Evolutionary conservation across 2,797 vertebrate species (phyloP).

Genomic region (Momotus momota): DNA sequence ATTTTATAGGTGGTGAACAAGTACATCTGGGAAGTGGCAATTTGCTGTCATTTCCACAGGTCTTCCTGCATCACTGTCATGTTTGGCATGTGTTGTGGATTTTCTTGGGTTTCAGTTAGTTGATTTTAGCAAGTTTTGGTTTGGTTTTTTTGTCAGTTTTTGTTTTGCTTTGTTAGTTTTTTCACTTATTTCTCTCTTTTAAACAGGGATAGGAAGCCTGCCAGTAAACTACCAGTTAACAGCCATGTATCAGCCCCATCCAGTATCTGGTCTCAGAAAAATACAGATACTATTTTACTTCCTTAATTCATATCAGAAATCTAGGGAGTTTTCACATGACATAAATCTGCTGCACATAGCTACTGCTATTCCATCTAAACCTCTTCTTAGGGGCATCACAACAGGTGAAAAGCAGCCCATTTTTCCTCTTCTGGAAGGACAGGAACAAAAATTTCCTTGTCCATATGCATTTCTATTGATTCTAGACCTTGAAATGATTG

Average conservation of each 20-base stretch:
- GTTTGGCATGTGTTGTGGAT: not conserved
- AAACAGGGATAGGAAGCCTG: not conserved
- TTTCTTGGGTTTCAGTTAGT: too few relatives aligned
- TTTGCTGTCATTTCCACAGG: not conserved
- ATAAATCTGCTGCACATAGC: not conserved
- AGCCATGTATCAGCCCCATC: not conserved
- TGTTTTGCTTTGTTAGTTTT: too few relatives aligned
- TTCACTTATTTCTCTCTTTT: not conserved
- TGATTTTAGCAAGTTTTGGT: not conserved
- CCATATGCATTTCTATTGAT: rapidly evolving
- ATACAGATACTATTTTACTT: not conserved
- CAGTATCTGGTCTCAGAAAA: not conserved
- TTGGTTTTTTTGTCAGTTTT: not conserved
- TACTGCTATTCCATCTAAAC: not conserved
- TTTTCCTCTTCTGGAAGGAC: not conserved
- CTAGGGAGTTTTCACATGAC: not conserved
- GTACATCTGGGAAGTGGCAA: not conserved
- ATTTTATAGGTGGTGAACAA: not conserved
- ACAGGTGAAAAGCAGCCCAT: not conserved
- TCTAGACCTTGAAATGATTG: not conserved
- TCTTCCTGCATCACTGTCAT: not conserved
- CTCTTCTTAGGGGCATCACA: rapidly evolving
- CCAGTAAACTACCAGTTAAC: not conserved
- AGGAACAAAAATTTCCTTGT: not conserved
- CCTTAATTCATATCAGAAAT: not conserved